A percentile compares a stretch with the other conserved stretches of the same genome.
Conservation (phyloP, 2,797 vertebrate species). For the Eulemur mongoz region DNA sequence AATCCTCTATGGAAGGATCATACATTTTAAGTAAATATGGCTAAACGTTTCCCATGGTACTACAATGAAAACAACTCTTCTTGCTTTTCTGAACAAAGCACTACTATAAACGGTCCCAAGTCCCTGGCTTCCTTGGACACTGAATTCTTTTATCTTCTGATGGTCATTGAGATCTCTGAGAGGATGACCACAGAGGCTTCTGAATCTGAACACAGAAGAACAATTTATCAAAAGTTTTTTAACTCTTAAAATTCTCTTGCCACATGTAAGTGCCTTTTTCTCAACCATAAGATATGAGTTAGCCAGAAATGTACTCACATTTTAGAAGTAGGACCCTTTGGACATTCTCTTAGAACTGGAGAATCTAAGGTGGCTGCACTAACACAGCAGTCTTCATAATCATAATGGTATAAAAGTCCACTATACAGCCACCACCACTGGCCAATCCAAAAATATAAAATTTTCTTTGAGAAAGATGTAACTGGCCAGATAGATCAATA, state of each 20-base stretch:
- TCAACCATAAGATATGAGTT: not conserved
- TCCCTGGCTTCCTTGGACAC: not conserved
- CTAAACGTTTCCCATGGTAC: not conserved
- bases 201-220: not conserved
- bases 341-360: not conserved
- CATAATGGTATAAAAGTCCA: not conserved
- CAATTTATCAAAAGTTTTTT: not conserved
- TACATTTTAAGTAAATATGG: not conserved
- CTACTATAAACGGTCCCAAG: not conserved
- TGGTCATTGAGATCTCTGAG: not conserved
- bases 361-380: not conserved
- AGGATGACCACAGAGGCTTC: not conserved
- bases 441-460: not conserved
- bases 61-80: not conserved
- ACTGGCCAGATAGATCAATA: not conserved
- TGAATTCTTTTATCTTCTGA: not conserved
- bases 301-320: not conserved
- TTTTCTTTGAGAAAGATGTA: not conserved
- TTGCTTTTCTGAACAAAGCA: conserved; percentile 26
- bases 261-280: not conserved
- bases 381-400: not conserved
- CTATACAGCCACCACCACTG: not conserved
- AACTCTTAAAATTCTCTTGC: not conserved
- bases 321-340: not conserved
- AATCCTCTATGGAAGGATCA: not conserved